These are phyloP conservation scores for Eupithecia insigniata DNA, from an alignment of 2,888 invertebrate species.

Conservation along the genomic window DNA sequence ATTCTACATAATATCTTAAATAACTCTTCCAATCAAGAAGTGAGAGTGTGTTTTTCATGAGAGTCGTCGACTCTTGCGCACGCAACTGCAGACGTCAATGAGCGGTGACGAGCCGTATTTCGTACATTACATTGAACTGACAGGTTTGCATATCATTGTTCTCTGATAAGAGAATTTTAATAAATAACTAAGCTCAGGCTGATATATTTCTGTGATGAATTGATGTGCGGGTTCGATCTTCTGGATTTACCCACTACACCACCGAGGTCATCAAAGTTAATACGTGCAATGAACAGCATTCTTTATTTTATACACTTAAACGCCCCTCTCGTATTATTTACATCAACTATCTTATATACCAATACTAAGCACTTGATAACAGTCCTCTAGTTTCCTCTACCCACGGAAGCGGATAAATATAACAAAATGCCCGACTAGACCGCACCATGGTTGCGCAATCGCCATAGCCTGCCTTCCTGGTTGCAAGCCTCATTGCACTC, in stretches of 20 bases:
- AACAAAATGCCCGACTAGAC: conserved; percentile 22
- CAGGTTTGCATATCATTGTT: neutral
- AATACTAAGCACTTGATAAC: neutral
- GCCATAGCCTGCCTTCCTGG: conserved; percentile 46
- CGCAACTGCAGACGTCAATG: conserved; percentile 55
- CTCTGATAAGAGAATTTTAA: neutral
- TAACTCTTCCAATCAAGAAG: conserved; percentile 50
- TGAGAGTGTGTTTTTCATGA: conserved; percentile 55
- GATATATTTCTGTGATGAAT: neutral
- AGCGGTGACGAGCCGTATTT: conserved; percentile 43
- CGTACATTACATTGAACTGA: neutral
- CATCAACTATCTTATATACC: neutral
- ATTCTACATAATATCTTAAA: conserved; percentile 33
- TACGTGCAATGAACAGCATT: neutral
- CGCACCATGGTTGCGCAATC: conserved; percentile 16
- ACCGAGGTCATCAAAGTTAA: neutral
- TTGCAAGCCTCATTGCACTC: conserved; percentile 50
- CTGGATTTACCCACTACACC: neutral
- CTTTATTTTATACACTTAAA: too few relatives aligned
- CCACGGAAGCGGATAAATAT: conserved; percentile 32
- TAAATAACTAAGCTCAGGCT: too few relatives aligned
- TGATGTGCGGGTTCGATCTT: too few relatives aligned
- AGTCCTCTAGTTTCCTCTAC: conserved; percentile 7
- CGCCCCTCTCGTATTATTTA: neutral
- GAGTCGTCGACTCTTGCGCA: conserved; percentile 64